Evolutionary conservation across 2,888 invertebrate genomes (phyloP).

Genomic region (Acanthopleura granulata): DNA sequence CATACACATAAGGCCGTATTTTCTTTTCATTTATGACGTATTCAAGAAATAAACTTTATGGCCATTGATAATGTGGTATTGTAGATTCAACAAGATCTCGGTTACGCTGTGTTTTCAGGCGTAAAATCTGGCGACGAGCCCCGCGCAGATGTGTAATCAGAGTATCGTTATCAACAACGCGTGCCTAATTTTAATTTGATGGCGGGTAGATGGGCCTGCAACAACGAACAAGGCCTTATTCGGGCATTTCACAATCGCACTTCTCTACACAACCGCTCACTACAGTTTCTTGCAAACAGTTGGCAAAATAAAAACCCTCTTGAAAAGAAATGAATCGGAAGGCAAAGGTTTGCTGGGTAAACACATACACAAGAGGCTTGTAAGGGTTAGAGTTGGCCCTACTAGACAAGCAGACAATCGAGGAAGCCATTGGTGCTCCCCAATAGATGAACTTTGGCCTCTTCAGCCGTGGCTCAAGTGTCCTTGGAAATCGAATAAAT

Average conservation of each 20-base stretch:
- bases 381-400: background rate
- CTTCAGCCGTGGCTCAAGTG: background rate
- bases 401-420: background rate
- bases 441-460: background rate
- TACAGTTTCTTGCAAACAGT: background rate
- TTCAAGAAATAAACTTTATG: too few relatives aligned
- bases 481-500: constrained; percentile 1
- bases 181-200: constrained; percentile 10
- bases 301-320: constrained; percentile 3
- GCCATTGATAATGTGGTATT: too few relatives aligned
- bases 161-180: background rate
- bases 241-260: background rate
- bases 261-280: background rate
- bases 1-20: too few relatives aligned
- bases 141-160: background rate
- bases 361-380: background rate
- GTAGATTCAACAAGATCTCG: too few relatives aligned
- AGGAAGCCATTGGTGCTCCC: background rate
- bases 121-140: background rate
- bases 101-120: background rate
- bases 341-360: constrained; percentile 6
- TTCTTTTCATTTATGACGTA: too few relatives aligned
- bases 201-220: background rate
- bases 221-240: background rate
- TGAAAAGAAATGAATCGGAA: background rate